Evolutionary conservation across 2,113 vertebrate species (phyloP).

Genomic region (Aegithalos caudatus): DNA sequence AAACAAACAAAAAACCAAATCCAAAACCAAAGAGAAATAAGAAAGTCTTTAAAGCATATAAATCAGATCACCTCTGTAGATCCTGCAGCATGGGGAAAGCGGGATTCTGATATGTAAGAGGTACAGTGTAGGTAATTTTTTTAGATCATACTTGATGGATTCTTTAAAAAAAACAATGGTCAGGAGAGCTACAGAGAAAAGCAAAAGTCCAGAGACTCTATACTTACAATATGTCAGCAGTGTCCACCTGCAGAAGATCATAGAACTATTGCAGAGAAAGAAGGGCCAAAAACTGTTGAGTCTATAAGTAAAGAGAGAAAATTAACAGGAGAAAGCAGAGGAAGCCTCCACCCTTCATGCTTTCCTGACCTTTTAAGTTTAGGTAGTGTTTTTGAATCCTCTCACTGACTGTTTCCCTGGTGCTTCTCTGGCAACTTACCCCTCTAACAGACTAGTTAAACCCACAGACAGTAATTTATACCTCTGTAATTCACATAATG

Average conservation of each 20-base stretch:
- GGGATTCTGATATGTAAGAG: neutral
- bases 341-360: neutral
- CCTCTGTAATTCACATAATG: neutral
- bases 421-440: neutral
- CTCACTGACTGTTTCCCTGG: neutral
- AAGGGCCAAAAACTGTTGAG: neutral
- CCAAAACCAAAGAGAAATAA: neutral
- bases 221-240: neutral
- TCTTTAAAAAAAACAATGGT: neutral
- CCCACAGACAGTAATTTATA: neutral
- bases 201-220: neutral
- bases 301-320: neutral
- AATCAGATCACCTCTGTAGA: neutral
- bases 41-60: neutral
- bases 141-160: neutral
- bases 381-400: neutral
- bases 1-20: neutral
- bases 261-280: neutral
- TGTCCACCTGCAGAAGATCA: neutral
- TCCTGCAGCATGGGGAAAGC: accelerated
- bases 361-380: neutral
- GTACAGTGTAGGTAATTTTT: neutral
- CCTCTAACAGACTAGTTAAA: neutral
- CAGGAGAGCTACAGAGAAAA: neutral
- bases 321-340: neutral